phyloP scores from a whole-genome alignment of 2,113 vertebrate genomes.

The Tympanuchus pallidicinctus region DNA sequence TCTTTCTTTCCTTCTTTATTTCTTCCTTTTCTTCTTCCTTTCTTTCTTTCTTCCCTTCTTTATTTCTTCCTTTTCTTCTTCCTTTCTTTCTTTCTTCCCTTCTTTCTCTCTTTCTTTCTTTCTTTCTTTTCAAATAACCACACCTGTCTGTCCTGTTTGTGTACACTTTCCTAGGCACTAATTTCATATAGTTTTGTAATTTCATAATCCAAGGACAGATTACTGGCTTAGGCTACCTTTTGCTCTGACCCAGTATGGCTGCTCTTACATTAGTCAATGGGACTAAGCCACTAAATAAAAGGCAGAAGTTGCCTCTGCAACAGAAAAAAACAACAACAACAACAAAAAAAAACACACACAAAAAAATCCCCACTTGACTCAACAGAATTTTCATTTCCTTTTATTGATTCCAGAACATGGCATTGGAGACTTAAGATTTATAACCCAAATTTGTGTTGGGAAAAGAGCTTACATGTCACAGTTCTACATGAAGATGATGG shows the following conservation, averaged over 20 bases:
- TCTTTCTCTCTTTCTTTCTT: neutral
- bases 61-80: neutral
- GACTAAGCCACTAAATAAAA: constrained; percentile 1
- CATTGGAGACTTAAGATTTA: constrained; percentile 14
- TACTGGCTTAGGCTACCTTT: neutral
- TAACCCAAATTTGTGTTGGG: neutral
- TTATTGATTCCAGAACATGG: neutral
- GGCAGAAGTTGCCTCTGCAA: neutral
- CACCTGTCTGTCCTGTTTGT: neutral
- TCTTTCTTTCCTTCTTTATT: neutral
- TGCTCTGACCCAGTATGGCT: neutral
- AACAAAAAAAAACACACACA: neutral
- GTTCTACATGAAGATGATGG: neutral
- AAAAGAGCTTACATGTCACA: neutral
- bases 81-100: neutral
- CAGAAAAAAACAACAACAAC: neutral
- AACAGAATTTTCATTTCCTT: constrained; percentile 8
- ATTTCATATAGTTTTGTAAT: neutral
- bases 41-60: neutral
- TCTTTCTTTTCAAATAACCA: neutral
- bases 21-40: neutral
- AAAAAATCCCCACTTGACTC: neutral
- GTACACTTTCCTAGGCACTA: neutral
- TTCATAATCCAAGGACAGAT: accelerated
- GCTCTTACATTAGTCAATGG: neutral